These are phyloP conservation scores for Pitta sordida DNA, from an alignment of 2,113 vertebrate genomes.

Conservation along the genomic window DNA sequence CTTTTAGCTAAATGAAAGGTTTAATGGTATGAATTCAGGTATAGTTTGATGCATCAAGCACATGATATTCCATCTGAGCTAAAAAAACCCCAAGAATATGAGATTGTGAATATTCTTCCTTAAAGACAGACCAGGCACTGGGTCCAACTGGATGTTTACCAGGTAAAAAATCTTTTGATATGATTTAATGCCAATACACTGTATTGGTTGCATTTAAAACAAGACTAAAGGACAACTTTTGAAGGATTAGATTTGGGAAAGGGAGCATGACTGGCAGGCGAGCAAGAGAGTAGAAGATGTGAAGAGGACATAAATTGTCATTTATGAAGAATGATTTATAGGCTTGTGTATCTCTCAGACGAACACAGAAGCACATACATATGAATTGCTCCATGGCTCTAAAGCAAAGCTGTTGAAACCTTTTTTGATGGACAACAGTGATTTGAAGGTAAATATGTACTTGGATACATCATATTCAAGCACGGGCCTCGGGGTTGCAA, in stretches of 20 bases:
- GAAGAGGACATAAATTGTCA: conserved; percentile 29
- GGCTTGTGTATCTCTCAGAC: not conserved
- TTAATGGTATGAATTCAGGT: not conserved
- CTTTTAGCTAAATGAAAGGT: not conserved
- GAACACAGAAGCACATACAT: not conserved
- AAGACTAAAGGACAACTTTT: not conserved
- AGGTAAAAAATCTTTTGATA: not conserved
- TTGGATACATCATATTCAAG: not conserved
- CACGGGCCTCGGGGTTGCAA: not conserved
- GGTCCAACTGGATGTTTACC: not conserved
- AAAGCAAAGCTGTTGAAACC: not conserved
- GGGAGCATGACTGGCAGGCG: not conserved
- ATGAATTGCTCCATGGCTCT: not conserved
- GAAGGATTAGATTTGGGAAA: conserved; percentile 28
- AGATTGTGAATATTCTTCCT: not conserved
- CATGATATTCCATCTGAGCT: not conserved
- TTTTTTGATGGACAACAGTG: not conserved
- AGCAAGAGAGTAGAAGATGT: not conserved
- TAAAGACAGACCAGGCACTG: not conserved
- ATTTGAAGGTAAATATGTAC: not conserved
- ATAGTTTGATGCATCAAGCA: not conserved
- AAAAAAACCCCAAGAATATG: not conserved
- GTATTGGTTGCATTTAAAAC: not conserved
- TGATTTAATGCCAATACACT: not conserved
- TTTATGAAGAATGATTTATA: conserved; percentile 6